These are phyloP conservation scores for Zaprionus gabonicus DNA, from an alignment of 1,140 invertebrate species.

Conservation along the genomic window DNA sequence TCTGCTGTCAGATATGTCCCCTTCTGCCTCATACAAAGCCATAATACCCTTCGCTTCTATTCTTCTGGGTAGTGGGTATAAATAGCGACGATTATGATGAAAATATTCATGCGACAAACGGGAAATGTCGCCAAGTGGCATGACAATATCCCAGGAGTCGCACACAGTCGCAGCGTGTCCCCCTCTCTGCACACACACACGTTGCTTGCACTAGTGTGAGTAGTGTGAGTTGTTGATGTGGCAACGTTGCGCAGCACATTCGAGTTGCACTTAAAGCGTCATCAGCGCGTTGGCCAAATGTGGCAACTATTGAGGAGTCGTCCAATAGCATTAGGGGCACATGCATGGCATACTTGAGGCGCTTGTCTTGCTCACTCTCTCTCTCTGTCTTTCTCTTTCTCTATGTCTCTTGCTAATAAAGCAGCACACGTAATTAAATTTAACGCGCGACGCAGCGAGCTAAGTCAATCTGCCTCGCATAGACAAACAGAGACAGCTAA, in stretches of 20 bases:
- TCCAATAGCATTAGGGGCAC: not conserved
- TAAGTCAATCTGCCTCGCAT: constrained; percentile 29
- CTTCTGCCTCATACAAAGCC: too few relatives aligned
- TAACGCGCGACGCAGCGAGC: constrained; percentile 54
- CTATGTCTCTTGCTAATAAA: constrained; percentile 52
- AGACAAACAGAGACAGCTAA: not conserved
- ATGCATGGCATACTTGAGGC: not conserved
- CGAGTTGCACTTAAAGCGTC: constrained; percentile 73
- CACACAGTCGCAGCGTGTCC: constrained; percentile 16
- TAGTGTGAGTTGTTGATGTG: constrained; percentile 66
- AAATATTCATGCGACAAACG: constrained; percentile 80
- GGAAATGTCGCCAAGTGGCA: constrained; percentile 58
- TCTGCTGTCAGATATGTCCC: too few relatives aligned
- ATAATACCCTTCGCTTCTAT: too few relatives aligned
- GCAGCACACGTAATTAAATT: constrained; percentile 75
- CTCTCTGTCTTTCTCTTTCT: not conserved
- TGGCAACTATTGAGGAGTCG: not conserved
- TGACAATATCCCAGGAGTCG: constrained; percentile 30
- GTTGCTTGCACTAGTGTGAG: too few relatives aligned
- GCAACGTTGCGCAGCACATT: constrained; percentile 75
- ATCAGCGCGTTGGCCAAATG: constrained; percentile 46
- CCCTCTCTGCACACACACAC: not conserved
- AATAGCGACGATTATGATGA: constrained; percentile 80
- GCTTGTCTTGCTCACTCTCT: not conserved
- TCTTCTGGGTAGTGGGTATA: too few relatives aligned